These are phyloP conservation scores for Apostichopus japonicus DNA, from an alignment of 35 echinoderm and acorn worm species.

Conservation along the genomic window DNA sequence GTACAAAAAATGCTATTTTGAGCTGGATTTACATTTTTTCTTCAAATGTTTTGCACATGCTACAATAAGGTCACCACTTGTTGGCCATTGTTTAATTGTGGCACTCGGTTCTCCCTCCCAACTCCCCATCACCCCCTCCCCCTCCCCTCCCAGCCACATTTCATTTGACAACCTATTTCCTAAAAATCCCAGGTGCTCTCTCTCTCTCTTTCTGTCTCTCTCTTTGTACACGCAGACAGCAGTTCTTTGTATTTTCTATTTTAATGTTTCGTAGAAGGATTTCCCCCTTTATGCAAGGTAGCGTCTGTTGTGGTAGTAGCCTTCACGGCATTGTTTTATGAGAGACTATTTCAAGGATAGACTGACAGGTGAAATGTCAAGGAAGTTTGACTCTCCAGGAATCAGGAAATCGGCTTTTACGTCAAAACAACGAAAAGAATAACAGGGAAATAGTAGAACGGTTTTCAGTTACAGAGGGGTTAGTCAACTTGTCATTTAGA, in stretches of 20 bases:
- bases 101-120: too few relatives aligned
- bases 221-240: background rate
- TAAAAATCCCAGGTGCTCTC: background rate
- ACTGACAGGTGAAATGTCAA: constrained; percentile 35
- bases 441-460: constrained; percentile 12
- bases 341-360: too few relatives aligned
- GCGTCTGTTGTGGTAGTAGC: constrained; percentile 12
- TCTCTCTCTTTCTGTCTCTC: background rate
- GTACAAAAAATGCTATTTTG: too few relatives aligned
- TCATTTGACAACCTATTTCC: too few relatives aligned
- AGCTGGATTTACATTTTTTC: too few relatives aligned
- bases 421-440: constrained; percentile 29
- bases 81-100: too few relatives aligned
- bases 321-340: background rate
- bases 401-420: constrained; percentile 35
- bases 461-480: background rate
- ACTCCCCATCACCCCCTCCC: too few relatives aligned
- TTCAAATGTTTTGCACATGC: too few relatives aligned
- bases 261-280: constrained; percentile 30
- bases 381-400: background rate
- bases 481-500: background rate
- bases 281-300: constrained; percentile 17
- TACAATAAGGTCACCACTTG: too few relatives aligned
- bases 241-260: background rate
- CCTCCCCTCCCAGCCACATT: too few relatives aligned